phyloP scores from a whole-genome alignment of 2,113 vertebrate species.

The Macquaria australasica region DNA sequence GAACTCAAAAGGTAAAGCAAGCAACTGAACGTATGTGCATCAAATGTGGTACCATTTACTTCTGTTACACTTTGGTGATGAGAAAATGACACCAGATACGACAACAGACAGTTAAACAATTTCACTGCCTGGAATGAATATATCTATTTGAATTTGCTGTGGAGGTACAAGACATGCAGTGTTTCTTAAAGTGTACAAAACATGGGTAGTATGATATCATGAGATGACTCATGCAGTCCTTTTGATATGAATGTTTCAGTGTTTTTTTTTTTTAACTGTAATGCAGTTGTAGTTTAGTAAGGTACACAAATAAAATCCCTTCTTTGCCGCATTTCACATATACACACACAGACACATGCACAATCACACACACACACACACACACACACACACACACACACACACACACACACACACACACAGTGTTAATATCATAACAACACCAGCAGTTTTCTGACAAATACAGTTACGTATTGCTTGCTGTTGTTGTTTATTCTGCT shows the following conservation, averaged over 20 bases:
- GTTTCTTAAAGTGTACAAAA: constrained; percentile 79
- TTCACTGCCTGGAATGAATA: constrained; percentile 64
- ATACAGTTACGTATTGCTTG: constrained; percentile 67
- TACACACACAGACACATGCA: background rate
- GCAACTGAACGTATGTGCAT: constrained; percentile 48
- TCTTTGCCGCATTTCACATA: constrained; percentile 61
- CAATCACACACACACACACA: constrained; percentile 12
- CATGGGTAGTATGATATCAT: constrained; percentile 68
- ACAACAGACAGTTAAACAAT: constrained; percentile 49
- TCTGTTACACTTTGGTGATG: constrained; percentile 67
- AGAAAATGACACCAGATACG: constrained; percentile 58
- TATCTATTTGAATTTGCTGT: constrained; percentile 71
- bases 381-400: constrained; percentile 30
- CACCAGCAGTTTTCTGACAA: constrained; percentile 80
- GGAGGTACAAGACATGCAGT: constrained; percentile 79
- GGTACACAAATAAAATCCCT: constrained; percentile 79
- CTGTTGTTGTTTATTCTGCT: constrained; percentile 74
- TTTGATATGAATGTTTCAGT: constrained; percentile 82
- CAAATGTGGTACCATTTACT: constrained; percentile 78
- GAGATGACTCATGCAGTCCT: constrained; percentile 66
- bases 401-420: constrained; percentile 10
- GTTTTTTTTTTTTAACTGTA: constrained; percentile 73
- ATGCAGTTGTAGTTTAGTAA: constrained; percentile 83
- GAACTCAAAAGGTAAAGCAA: constrained; percentile 47
- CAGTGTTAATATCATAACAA: constrained; percentile 75